phyloP scores from a whole-genome alignment of 2,113 vertebrate genomes.

The Larimichthys crocea region DNA sequence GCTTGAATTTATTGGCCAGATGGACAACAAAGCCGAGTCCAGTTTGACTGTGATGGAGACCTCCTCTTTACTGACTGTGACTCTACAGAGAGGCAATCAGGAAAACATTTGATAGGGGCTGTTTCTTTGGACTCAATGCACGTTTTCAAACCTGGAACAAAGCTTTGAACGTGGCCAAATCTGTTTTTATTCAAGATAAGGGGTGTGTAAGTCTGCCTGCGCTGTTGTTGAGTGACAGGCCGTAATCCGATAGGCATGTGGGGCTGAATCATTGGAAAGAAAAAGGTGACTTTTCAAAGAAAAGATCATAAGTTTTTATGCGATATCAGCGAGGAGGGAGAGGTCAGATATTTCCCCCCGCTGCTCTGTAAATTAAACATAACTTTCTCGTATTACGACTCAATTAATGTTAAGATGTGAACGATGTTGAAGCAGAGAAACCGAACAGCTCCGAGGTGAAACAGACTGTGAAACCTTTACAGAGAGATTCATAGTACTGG shows the following conservation, averaged over 20 bases:
- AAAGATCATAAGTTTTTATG: slow-evolving; percentile 4
- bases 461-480: background rate
- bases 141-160: slow-evolving; percentile 42
- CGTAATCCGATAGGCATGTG: slow-evolving; percentile 57
- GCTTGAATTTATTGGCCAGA: slow-evolving; percentile 72
- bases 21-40: slow-evolving; percentile 73
- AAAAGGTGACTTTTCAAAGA: slow-evolving; percentile 3
- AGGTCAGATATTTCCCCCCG: slow-evolving; percentile 8
- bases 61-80: slow-evolving; percentile 39
- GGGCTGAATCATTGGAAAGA: slow-evolving; percentile 38
- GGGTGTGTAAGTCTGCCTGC: slow-evolving; percentile 56
- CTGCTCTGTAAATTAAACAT: slow-evolving; percentile 1
- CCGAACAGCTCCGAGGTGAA: background rate
- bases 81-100: slow-evolving; percentile 60
- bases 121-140: slow-evolving; percentile 40
- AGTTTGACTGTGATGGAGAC: slow-evolving; percentile 62
- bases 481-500: background rate
- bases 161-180: slow-evolving; percentile 40
- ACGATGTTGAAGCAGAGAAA: background rate
- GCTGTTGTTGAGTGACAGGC: slow-evolving; percentile 24
- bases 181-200: slow-evolving; percentile 66
- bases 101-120: slow-evolving; percentile 36
- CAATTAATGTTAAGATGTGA: background rate
- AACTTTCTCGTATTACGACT: background rate
- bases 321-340: background rate